Percentiles rank a stretch among this genome's conserved stretches.
Conservation (phyloP, 2,888 invertebrate species). For the Calephelis perditalis region DNA sequence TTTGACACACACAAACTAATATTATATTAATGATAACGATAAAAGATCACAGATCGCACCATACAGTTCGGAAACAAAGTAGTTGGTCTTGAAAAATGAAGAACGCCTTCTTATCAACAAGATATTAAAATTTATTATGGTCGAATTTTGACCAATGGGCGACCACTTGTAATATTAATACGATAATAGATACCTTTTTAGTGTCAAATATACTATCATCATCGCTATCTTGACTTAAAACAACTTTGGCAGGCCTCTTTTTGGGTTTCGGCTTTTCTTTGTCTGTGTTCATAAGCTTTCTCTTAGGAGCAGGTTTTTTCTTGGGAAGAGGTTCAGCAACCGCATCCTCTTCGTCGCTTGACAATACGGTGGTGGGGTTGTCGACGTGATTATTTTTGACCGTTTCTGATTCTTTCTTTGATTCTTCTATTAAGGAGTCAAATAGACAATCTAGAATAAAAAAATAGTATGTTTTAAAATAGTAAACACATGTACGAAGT, state of each 20-base stretch:
- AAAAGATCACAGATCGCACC: too few species aligned
- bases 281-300: slow-evolving; percentile 47
- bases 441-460: slow-evolving; percentile 62
- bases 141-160: too few species aligned
- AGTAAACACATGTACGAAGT: not conserved
- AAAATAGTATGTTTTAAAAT: not conserved
- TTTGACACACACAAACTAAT: too few species aligned
- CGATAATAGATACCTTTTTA: slow-evolving; percentile 51
- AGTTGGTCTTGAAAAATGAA: too few species aligned
- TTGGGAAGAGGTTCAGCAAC: slow-evolving; percentile 42
- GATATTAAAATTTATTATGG: too few species aligned
- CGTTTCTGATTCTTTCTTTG: slow-evolving; percentile 51
- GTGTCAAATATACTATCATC: slow-evolving; percentile 71
- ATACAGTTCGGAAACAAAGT: too few species aligned
- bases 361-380: slow-evolving; percentile 34
- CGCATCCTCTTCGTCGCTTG: slow-evolving; percentile 44
- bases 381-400: slow-evolving; percentile 17
- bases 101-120: too few species aligned
- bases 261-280: slow-evolving; percentile 52
- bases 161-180: too few species aligned
- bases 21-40: too few species aligned
- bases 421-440: slow-evolving; percentile 70
- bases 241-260: slow-evolving; percentile 56
- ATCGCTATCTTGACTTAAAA: slow-evolving; percentile 54
- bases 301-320: slow-evolving; percentile 56